Percentiles rank a stretch among this genome's conserved stretches.
Conservation (phyloP, 1,140 invertebrate species). For the Drosophila ogumai region DNA sequence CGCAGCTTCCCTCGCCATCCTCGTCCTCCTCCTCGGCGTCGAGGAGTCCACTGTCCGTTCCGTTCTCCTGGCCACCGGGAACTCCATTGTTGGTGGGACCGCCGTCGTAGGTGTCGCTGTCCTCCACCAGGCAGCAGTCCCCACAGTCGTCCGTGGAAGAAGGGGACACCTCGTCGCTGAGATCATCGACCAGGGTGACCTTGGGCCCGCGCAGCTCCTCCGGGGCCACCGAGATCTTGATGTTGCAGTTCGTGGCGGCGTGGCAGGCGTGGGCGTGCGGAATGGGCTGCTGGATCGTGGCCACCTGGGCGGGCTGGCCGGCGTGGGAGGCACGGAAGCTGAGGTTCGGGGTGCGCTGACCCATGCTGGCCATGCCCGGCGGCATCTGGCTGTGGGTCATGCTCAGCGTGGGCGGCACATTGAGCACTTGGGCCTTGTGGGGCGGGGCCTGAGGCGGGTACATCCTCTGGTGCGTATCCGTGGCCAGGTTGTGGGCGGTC, state of each 20-base stretch:
- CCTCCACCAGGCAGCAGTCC: constrained; percentile 73
- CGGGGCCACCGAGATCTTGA: constrained; percentile 69
- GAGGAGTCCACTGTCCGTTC: constrained; percentile 4
- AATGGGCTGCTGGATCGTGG: constrained; percentile 68
- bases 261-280: constrained; percentile 51
- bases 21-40: constrained; percentile 39
- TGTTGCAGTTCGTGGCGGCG: constrained; percentile 58
- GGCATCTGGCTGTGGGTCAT: constrained; percentile 79
- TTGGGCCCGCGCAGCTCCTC: constrained; percentile 67
- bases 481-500: constrained; percentile 71
- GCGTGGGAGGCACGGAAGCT: constrained; percentile 55
- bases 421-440: constrained; percentile 56
- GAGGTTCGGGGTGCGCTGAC: constrained; percentile 73
- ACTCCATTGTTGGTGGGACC: constrained; percentile 55
- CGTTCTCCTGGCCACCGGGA: constrained; percentile 24
- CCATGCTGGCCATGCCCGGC: constrained; percentile 75
- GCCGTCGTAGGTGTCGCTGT: constrained; percentile 70
- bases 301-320: constrained; percentile 32
- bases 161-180: constrained; percentile 65
- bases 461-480: constrained; percentile 66
- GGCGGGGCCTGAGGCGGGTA: constrained; percentile 38
- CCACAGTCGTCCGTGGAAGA: constrained; percentile 73
- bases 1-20: constrained; percentile 44
- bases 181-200: constrained; percentile 76
- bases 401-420: constrained; percentile 75